Conservation (phyloP, 1,140 invertebrate species). For the Aricia agestis region DNA sequence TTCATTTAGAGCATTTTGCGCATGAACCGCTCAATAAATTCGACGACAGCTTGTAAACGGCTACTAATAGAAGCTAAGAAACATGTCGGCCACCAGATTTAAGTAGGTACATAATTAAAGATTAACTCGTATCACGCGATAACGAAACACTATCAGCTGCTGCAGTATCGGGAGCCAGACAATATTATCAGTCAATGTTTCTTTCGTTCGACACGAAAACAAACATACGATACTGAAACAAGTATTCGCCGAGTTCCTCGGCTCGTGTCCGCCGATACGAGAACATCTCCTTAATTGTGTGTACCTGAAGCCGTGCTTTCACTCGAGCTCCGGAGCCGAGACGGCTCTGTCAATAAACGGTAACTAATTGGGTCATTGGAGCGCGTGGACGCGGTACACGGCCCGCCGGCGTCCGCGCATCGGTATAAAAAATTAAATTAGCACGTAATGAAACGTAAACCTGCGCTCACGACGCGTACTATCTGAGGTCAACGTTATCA, state of each 20-base stretch:
- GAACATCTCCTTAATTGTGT: not conserved
- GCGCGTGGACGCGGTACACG: slow-evolving; percentile 40
- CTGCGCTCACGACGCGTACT: not conserved
- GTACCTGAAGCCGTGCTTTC: not conserved
- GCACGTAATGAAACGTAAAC: slow-evolving; percentile 17
- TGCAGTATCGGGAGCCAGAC: not conserved
- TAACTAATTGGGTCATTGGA: slow-evolving; percentile 68
- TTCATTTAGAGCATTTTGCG: slow-evolving; percentile 29
- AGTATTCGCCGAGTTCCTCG: not conserved
- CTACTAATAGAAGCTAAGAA: not conserved
- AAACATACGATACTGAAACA: not conserved
- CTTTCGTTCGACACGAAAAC: not conserved
- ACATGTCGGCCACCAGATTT: too few relatives aligned
- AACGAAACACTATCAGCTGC: not conserved
- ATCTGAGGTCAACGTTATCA: slow-evolving; percentile 6
- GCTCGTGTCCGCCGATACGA: not conserved
- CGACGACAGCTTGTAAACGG: not conserved
- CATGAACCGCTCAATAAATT: slow-evolving; percentile 6
- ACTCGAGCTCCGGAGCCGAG: slow-evolving; percentile 44
- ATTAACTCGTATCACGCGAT: not conserved
- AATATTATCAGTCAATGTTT: slow-evolving; percentile 5
- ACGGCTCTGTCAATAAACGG: slow-evolving; percentile 65
- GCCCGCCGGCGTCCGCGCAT: slow-evolving; percentile 35
- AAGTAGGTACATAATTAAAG: not conserved
- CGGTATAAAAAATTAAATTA: slow-evolving; percentile 19